Conservation (phyloP, 2,113 vertebrate species). For the Craseonycteris thonglongyai region DNA sequence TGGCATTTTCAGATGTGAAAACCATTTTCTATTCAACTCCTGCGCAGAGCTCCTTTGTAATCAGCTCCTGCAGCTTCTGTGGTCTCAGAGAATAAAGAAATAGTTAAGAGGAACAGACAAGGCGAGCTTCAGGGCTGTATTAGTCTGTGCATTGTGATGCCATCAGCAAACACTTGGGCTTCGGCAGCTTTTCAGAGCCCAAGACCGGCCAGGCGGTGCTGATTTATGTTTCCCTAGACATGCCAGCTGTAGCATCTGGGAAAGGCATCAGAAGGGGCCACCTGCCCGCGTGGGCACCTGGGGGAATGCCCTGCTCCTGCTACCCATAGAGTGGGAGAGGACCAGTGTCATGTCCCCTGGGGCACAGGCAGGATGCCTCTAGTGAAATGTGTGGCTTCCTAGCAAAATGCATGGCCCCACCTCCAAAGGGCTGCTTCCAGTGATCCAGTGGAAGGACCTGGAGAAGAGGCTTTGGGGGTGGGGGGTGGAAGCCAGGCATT, state of each 20-base stretch:
- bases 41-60: background rate
- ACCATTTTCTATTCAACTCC: background rate
- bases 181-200: background rate
- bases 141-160: background rate
- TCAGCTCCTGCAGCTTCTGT: background rate
- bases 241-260: background rate
- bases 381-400: too few species aligned
- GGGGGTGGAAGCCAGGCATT: background rate
- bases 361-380: background rate
- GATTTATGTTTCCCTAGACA: background rate
- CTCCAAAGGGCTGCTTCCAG: background rate
- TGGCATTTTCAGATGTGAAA: background rate
- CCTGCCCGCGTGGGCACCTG: background rate
- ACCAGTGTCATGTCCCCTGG: accelerated
- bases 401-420: background rate
- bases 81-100: background rate
- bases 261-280: background rate
- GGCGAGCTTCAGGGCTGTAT: background rate
- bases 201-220: background rate
- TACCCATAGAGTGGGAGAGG: background rate
- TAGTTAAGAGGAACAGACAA: background rate
- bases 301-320: background rate
- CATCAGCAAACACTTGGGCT: background rate
- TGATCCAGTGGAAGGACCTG: background rate
- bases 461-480: background rate